Evolutionary conservation across 2,888 invertebrate genomes (phyloP).

Genomic region (Saturnia japonica): DNA sequence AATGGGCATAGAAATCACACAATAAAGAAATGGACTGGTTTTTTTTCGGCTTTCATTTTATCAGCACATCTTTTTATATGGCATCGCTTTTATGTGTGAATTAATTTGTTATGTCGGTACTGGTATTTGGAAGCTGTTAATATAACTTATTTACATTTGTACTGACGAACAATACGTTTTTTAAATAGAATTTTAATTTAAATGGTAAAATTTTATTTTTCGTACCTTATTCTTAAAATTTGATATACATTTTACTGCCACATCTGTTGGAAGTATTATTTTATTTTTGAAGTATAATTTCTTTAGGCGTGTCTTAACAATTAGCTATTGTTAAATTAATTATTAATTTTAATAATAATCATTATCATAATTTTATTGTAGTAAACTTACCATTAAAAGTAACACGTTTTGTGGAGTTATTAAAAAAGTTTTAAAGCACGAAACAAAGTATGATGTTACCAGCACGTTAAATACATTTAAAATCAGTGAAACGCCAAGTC

Average conservation of each 20-base stretch:
- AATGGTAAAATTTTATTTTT: no score
- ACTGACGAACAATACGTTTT: neutral
- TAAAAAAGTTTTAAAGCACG: neutral
- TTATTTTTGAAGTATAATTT: no score
- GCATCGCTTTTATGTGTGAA: slow-evolving; percentile 34
- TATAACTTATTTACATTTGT: neutral
- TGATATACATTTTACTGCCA: no score
- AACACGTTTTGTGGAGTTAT: neutral
- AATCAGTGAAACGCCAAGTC: slow-evolving; percentile 18
- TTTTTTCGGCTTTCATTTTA: slow-evolving; percentile 32
- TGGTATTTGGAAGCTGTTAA: slow-evolving; percentile 22
- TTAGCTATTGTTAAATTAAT: no score
- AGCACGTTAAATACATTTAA: slow-evolving; percentile 8
- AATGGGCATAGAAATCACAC: slow-evolving; percentile 58
- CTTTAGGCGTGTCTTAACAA: no score
- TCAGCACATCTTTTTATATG: slow-evolving; percentile 37
- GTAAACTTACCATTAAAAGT: neutral
- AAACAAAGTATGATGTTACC: neutral
- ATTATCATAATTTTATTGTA: neutral
- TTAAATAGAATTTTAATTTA: neutral
- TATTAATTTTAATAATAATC: neutral
- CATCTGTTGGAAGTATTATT: no score
- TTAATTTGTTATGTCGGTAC: slow-evolving; percentile 41
- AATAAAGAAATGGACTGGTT: slow-evolving; percentile 56
- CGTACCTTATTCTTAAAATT: no score